A percentile compares a stretch with the other conserved stretches of the same genome.
These are phyloP conservation scores for Aphyosemion australe DNA, from an alignment of 2,113 vertebrate genomes.

Conservation along the genomic window DNA sequence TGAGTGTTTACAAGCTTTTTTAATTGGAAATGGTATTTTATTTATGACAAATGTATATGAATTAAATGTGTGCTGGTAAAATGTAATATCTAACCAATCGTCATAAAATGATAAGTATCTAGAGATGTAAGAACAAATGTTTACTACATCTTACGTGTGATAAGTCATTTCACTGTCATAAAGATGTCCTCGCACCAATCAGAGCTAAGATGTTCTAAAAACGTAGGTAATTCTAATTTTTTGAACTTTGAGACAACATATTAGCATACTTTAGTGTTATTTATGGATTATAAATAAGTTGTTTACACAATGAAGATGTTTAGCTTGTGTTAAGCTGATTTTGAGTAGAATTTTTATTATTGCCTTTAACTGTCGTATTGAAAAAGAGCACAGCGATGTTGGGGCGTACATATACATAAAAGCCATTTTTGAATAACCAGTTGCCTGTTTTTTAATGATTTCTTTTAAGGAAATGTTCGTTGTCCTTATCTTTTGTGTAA, in stretches of 20 bases:
- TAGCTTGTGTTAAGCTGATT: slow-evolving; percentile 22
- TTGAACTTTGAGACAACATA: slow-evolving; percentile 30
- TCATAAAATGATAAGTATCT: slow-evolving; percentile 44
- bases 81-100: slow-evolving; percentile 64
- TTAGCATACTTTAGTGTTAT: slow-evolving; percentile 36
- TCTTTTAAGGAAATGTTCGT: neutral
- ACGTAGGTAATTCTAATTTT: neutral
- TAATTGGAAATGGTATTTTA: slow-evolving; percentile 52
- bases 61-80: slow-evolving; percentile 48
- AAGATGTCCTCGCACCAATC: slow-evolving; percentile 2
- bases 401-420: neutral
- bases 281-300: slow-evolving; percentile 10
- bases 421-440: slow-evolving; percentile 29
- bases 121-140: slow-evolving; percentile 51
- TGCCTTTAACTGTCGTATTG: slow-evolving; percentile 15
- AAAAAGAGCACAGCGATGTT: slow-evolving; percentile 18
- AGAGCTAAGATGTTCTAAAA: slow-evolving; percentile 14
- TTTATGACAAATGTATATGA: too few relatives aligned
- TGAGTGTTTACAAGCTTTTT: slow-evolving; percentile 41
- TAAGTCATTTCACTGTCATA: slow-evolving; percentile 7
- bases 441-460: slow-evolving; percentile 23
- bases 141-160: slow-evolving; percentile 34
- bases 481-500: slow-evolving; percentile 4
- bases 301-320: slow-evolving; percentile 36
- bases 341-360: slow-evolving; percentile 19